phyloP scores from a whole-genome alignment of 2,797 vertebrate genomes.

The Taenioides sp. region DNA sequence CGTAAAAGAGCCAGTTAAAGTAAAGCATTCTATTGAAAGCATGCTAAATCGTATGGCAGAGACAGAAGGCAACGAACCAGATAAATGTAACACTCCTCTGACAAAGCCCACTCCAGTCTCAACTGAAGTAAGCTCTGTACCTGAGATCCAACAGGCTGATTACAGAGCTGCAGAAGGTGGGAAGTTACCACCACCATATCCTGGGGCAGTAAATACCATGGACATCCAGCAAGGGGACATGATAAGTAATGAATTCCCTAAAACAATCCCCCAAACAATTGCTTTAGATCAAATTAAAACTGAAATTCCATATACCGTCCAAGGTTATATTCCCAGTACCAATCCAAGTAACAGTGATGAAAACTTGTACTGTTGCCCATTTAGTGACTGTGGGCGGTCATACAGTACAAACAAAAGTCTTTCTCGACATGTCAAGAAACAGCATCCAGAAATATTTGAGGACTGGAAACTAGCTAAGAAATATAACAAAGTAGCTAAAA shows the following conservation, averaged over 20 bases:
- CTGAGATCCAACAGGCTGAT: slow-evolving; percentile 27
- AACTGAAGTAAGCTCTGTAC: slow-evolving; percentile 34
- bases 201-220: slow-evolving; percentile 36
- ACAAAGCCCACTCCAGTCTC: slow-evolving; percentile 52
- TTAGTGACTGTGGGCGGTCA: slow-evolving; percentile 89
- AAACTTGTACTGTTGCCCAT: slow-evolving; percentile 89
- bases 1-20: slow-evolving; percentile 58
- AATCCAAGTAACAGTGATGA: slow-evolving; percentile 62
- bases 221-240: slow-evolving; percentile 38
- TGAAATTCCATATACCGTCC: slow-evolving; percentile 62
- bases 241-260: slow-evolving; percentile 44
- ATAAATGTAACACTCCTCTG: slow-evolving; percentile 70
- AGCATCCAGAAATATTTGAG: slow-evolving; percentile 93
- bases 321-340: slow-evolving; percentile 61
- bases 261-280: slow-evolving; percentile 59
- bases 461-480: slow-evolving; percentile 94
- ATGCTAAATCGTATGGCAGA: slow-evolving; percentile 62
- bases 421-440: slow-evolving; percentile 96
- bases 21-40: slow-evolving; percentile 74
- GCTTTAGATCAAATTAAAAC: slow-evolving; percentile 68
- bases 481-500: slow-evolving; percentile 88
- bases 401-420: slow-evolving; percentile 98
- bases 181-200: slow-evolving; percentile 38
- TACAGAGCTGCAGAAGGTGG: slow-evolving; percentile 24
- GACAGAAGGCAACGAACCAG: slow-evolving; percentile 53